Evolutionary conservation across 1,140 invertebrate genomes (phyloP), one percentile per base, ranked within the genome.

Genomic region (Rhynchophorus ferrugineus): DNA sequence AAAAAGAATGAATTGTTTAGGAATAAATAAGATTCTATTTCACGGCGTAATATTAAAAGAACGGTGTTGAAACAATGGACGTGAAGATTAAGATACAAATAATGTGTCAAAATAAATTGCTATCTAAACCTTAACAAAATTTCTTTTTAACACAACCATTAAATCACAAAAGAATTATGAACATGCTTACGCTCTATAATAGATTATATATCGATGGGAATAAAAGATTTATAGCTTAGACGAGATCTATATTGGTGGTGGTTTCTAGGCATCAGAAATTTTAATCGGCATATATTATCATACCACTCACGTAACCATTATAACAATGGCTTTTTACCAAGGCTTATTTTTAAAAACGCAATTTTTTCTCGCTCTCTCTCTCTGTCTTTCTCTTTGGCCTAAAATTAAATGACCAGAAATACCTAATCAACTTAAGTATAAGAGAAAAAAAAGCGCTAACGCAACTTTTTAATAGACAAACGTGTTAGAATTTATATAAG

Each of bases 101-200:
- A n/a, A n/a, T n/a, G n/a, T n/a, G 11, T 11, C 2, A 53, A 53
- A 22, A 53, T 18, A 53, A 39, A 53, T 34, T 53, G 44, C 1
- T 9, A 22, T 18, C 16, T 14, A 53, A 53, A 44, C 35, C 42
- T 24, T 36, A 36, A 52, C 29, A 44, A 52, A 51, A 52, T 21
- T 33, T 52, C 5, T 41, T 39, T 49, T 2, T 43, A 52, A 35
- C 24, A 24, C 3, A n/a, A 19, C 49, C 38, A 41, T 35, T 53
- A 53, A 53, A 53, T 53, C 50, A 46, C 21, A 36, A 5, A 7
- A 38, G 44, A 51, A 51, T 43, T 43, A 42, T 50, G 48, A 50
- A 22, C 48, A 50, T 44, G 49, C 49, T 51, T 51, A 35, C 49
- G 44, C 29, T 11, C 21, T 44, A 13, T 44, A 46, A 45, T 45